Conservation (phyloP, 2,797 vertebrate species). For the Erethizon dorsatum region DNA sequence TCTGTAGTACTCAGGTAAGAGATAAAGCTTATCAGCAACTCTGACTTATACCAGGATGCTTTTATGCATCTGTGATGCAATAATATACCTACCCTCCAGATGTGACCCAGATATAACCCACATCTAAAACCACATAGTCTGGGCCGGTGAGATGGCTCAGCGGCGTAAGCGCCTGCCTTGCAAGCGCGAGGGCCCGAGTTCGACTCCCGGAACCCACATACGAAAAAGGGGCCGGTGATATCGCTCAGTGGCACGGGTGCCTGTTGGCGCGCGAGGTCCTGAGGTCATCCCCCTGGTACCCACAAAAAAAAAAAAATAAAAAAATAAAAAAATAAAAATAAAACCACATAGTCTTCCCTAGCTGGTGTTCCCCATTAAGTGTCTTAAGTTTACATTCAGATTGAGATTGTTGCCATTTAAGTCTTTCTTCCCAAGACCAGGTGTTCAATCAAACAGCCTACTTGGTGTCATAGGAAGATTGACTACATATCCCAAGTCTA, state of each 20-base stretch:
- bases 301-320: no score
- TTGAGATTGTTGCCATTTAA: neutral
- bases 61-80: no score
- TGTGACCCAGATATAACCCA: neutral
- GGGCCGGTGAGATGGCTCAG: no score
- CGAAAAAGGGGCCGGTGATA: no score
- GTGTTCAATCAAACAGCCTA: neutral
- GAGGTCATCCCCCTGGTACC: no score
- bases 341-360: neutral
- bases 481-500: neutral
- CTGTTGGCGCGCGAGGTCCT: no score
- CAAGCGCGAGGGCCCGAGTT: no score
- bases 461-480: neutral
- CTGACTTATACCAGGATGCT: neutral
- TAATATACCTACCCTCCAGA: neutral
- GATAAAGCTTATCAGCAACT: neutral
- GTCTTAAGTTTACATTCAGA: neutral
- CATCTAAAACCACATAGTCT: neutral
- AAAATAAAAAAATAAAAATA: no score
- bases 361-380: neutral
- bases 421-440: neutral
- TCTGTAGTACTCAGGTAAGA: neutral
- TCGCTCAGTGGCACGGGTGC: no score
- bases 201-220: no score
- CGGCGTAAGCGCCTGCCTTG: no score